Evolutionary conservation across 2,113 vertebrate genomes (phyloP).

Genomic region (Ursus arctos): DNA sequence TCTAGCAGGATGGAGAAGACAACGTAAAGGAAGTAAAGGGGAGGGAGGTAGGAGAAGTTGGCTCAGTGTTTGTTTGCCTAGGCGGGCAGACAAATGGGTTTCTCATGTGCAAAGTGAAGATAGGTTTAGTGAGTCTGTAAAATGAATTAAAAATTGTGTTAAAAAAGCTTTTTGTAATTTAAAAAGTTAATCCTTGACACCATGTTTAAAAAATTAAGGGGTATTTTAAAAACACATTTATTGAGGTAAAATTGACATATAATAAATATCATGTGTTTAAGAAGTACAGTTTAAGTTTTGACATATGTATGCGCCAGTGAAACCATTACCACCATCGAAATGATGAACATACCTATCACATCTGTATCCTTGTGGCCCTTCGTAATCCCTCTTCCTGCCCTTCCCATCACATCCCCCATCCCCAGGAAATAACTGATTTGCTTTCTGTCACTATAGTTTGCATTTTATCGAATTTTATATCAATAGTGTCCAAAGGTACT

Average conservation of each 20-base stretch:
- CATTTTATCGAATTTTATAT: conserved; percentile 1
- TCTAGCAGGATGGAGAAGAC: background rate
- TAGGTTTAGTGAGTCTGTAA: background rate
- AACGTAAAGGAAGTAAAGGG: background rate
- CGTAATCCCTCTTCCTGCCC: background rate
- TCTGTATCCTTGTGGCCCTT: background rate
- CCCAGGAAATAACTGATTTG: background rate
- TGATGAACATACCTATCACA: background rate
- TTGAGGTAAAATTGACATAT: background rate
- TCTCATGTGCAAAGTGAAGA: background rate
- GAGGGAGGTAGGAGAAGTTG: background rate
- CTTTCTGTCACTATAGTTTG: background rate
- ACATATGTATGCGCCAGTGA: background rate
- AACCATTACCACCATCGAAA: background rate
- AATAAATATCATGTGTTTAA: background rate
- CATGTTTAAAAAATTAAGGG: background rate
- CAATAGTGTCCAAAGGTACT: background rate
- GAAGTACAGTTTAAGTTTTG: background rate
- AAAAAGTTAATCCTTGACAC: background rate
- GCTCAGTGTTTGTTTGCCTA: background rate
- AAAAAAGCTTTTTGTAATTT: background rate
- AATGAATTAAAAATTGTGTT: background rate
- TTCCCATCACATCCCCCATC: background rate
- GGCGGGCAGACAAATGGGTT: background rate
- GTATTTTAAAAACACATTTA: background rate